These are phyloP conservation scores for Rhopilema esculentum DNA, from an alignment of 30 jellyfish, hydroid and myxozoan genomes.

Conservation along the genomic window DNA sequence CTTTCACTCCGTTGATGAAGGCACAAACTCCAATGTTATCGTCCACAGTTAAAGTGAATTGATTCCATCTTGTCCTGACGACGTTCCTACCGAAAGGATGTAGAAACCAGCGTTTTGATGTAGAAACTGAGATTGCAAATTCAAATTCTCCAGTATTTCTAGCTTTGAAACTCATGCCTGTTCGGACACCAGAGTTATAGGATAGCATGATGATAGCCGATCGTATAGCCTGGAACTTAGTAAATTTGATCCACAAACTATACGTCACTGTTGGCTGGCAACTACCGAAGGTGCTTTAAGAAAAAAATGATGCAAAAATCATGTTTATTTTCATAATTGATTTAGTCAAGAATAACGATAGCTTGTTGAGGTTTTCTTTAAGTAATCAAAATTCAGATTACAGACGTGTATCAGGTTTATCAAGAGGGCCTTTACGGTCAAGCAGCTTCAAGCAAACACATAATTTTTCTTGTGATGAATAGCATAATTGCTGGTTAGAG, in stretches of 20 bases:
- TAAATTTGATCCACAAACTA: not conserved
- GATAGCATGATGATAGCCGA: not conserved
- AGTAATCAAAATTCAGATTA: no score
- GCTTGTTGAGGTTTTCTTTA: no score
- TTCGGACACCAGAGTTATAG: not conserved
- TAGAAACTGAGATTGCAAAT: not conserved
- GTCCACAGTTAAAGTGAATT: conserved; percentile 6
- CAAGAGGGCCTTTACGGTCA: no score
- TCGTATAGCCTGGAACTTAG: not conserved
- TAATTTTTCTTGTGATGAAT: no score
- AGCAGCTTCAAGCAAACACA: no score
- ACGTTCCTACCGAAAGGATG: not conserved
- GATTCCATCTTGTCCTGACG: conserved; percentile 13
- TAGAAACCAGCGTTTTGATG: conserved; percentile 7
- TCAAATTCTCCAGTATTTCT: not conserved
- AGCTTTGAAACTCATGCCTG: not conserved
- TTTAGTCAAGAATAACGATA: no score
- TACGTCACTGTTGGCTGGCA: not conserved
- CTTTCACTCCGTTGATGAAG: conserved; percentile 13
- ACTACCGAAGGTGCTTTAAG: not conserved
- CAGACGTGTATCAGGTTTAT: no score
- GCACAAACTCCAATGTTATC: conserved; percentile 1
- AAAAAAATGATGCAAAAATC: not conserved
- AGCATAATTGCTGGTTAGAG: no score
- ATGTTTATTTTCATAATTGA: not conserved